Base-by-base conservation (phyloP, 2,888 invertebrate species). In the Pasiphila rectangulata region DNA sequence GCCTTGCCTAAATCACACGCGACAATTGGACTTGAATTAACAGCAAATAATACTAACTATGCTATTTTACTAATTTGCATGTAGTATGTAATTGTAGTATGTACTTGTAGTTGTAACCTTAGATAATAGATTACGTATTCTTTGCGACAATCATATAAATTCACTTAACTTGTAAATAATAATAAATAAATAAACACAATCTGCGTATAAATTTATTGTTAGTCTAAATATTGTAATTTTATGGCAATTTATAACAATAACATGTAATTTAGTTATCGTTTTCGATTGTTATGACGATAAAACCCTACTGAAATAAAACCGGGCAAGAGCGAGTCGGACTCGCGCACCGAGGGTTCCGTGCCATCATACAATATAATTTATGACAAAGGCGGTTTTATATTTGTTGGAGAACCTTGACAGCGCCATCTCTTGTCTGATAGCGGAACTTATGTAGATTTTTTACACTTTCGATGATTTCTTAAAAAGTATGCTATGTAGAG, bases 11-110 rank as follows among this genome's bases (percentile, higher is more conserved):
- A 49, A 59, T 58, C 54, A 56, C 60, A 60, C 61, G 62, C 70
- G 69, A 49, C 68, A 75, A 78, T 74, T 77, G 64, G 59, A 61
- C 58, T 63, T 71, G 65, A 75, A 71, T 73, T 63, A 63, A 53
- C 45, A 34, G 51, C 38, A 44, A 54, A 57, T 59, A 42, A 48
- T 37, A 46, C 54, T 55, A 51, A 56, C 49, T 47, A 37, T 43
- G 46, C 13, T 35, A 27, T 51, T 48, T 49, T 39, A 46, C 49
- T 37, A 41, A 43, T 61, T 57, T 43, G 46, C 35, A n/a, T n/a
- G 40, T 20, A 37, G 19, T n/a, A 25, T 7, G 3, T 35, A n/a
- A n/a, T n/a, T n/a, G n/a, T 48, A 35, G 21, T 42, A 42, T 38
- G 12, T 34, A 40, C 17, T 34, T 23, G 29, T 35, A 4, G 9